Percentiles rank a stretch among this genome's conserved stretches.
Evolutionary conservation across 2,888 invertebrate genomes (phyloP).

Genomic region (Nymphalis c-album): DNA sequence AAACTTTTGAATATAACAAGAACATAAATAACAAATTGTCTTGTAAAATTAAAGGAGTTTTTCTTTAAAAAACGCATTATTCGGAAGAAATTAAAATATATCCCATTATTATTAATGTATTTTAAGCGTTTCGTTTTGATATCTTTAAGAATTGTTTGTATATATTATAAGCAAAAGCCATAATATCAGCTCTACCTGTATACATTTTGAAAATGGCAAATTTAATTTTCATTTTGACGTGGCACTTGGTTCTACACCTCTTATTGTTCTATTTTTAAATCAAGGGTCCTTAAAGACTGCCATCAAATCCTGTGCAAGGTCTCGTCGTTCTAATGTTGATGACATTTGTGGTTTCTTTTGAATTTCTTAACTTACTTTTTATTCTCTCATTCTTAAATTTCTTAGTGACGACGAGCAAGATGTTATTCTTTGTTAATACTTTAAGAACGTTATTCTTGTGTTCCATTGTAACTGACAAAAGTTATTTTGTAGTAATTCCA

Average conservation of each 20-base stretch:
- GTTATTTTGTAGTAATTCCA: background rate
- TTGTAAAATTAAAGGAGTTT: too few relatives aligned
- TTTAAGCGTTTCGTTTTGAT: too few relatives aligned
- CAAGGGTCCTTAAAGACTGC: constrained; percentile 1
- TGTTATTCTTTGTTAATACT: constrained; percentile 17
- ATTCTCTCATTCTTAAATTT: constrained; percentile 23
- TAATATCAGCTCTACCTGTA: too few relatives aligned
- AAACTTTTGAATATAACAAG: too few relatives aligned
- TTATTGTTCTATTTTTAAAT: constrained; percentile 19
- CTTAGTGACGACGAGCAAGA: constrained; percentile 10
- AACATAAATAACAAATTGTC: too few relatives aligned
- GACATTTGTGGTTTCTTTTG: constrained; percentile 29
- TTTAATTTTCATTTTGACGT: background rate
- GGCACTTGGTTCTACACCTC: background rate
- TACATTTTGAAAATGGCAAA: too few relatives aligned
- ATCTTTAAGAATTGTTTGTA: too few relatives aligned
- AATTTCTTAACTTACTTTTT: constrained; percentile 25
- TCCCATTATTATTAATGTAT: too few relatives aligned
- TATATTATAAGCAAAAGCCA: too few relatives aligned
- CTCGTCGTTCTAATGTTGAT: constrained; percentile 25
- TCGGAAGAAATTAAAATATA: too few relatives aligned
- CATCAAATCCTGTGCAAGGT: constrained; percentile 26
- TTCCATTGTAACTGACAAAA: background rate
- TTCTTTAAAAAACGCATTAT: too few relatives aligned
- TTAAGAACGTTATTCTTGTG: background rate